Conservation (phyloP, 2,888 invertebrate species). For the Sinelater perroti region DNA sequence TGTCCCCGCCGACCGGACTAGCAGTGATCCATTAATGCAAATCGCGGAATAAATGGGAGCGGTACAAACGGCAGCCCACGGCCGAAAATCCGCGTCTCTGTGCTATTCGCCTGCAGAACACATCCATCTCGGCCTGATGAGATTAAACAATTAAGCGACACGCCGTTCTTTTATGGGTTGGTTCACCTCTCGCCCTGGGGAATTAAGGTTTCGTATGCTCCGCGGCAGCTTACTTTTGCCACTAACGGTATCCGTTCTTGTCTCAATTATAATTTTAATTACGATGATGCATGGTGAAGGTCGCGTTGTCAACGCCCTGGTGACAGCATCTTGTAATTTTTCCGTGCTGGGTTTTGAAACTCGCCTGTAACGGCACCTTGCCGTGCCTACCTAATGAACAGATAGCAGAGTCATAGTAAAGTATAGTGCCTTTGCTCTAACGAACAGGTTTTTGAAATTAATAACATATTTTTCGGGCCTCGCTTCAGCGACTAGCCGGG, state of each 20-base stretch:
- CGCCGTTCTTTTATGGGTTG: constrained; percentile 34
- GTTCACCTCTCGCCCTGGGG: constrained; percentile 31
- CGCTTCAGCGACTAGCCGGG: too few relatives aligned
- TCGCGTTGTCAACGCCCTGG: constrained; percentile 20
- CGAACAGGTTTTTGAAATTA: too few relatives aligned
- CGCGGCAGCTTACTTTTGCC: too few relatives aligned
- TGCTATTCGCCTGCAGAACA: constrained; percentile 8
- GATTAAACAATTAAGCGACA: constrained; percentile 33
- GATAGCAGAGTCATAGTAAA: too few relatives aligned
- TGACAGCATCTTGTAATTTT: background rate
- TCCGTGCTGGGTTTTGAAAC: too few relatives aligned
- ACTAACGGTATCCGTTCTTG: constrained; percentile 33
- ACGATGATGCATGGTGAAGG: constrained; percentile 28
- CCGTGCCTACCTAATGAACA: too few relatives aligned
- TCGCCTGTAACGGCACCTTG: too few relatives aligned
- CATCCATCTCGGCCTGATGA: constrained; percentile 19
- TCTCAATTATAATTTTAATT: constrained; percentile 39
- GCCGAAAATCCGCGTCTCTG: background rate
- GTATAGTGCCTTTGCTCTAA: too few relatives aligned
- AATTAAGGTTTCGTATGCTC: constrained; percentile 29
- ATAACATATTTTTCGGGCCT: too few relatives aligned
- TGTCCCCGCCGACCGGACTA: background rate
- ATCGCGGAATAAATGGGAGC: background rate
- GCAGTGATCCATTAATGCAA: too few relatives aligned
- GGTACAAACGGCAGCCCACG: constrained; percentile 1